A percentile compares a stretch with the other conserved stretches of the same genome.
Conservation (phyloP, 2,797 vertebrate genomes). For the Coendou prehensilis region DNA sequence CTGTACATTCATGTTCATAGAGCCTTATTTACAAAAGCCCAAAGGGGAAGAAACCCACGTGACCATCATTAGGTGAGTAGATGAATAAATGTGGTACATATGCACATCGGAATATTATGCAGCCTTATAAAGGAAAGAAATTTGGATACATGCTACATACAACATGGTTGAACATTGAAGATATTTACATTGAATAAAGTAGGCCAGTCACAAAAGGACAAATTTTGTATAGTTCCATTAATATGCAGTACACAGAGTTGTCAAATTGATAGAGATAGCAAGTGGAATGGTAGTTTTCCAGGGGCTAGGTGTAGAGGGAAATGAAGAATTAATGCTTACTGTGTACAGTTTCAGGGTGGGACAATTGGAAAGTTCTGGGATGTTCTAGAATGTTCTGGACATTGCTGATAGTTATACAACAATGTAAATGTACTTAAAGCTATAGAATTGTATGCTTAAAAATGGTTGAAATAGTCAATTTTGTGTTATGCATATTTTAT, state of each 20-base stretch:
- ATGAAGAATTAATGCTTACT: not conserved
- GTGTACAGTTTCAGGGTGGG: not conserved
- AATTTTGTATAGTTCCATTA: not conserved
- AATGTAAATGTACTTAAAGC: not conserved
- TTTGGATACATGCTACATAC: not conserved
- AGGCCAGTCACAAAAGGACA: not conserved
- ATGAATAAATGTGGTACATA: not conserved
- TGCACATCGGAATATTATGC: not conserved
- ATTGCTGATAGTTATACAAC: not conserved
- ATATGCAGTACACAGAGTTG: not conserved
- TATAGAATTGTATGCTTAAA: not conserved
- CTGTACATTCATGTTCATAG: not conserved
- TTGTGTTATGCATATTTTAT: not conserved
- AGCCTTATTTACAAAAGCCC: not conserved
- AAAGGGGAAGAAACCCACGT: not conserved
- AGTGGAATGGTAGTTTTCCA: not conserved
- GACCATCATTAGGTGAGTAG: not conserved
- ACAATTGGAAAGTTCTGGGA: not conserved
- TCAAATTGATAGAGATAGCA: not conserved
- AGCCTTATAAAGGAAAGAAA: not conserved
- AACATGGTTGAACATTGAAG: not conserved
- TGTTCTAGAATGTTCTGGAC: not conserved
- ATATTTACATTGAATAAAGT: not conserved
- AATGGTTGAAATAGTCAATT: constrained; percentile 13
- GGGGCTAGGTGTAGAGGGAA: not conserved